phyloP scores from a whole-genome alignment of 2,797 vertebrate genomes.

The Sebastiscus albofasciatus region DNA sequence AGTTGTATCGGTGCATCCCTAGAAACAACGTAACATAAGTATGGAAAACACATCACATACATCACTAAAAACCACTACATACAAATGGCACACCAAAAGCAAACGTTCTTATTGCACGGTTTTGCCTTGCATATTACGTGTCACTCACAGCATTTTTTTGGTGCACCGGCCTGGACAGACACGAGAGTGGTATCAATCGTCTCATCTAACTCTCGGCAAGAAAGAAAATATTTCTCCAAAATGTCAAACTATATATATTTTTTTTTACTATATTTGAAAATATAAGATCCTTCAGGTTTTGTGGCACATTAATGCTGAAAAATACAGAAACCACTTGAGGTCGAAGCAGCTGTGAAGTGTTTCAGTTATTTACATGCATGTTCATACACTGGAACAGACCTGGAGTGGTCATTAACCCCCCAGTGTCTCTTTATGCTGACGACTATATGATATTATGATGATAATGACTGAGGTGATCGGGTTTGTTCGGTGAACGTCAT shows the following conservation, averaged over 20 bases:
- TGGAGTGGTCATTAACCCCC: background rate
- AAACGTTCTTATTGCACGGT: too few relatives aligned
- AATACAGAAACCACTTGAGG: conserved; percentile 1
- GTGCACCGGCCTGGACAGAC: too few relatives aligned
- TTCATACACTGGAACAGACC: background rate
- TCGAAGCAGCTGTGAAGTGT: conserved; percentile 16
- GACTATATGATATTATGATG: conserved; percentile 6
- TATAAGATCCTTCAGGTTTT: background rate
- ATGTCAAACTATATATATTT: background rate
- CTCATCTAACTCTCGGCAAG: background rate
- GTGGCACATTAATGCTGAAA: background rate
- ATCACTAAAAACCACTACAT: too few relatives aligned
- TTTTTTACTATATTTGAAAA: background rate
- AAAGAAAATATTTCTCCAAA: background rate
- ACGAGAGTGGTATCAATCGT: background rate
- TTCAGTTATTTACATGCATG: conserved; percentile 17
- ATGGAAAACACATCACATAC: too few relatives aligned
- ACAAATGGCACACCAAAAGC: too few relatives aligned
- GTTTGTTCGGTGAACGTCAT: conserved; percentile 1
- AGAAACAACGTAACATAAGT: too few relatives aligned
- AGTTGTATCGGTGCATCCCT: too few relatives aligned
- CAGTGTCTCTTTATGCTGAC: conserved; percentile 12
- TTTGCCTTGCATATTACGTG: too few relatives aligned
- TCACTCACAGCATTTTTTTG: too few relatives aligned
- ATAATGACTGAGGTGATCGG: background rate